phyloP scores from a whole-genome alignment of 2,113 vertebrate genomes.

The Acrocephalus arundinaceus region DNA sequence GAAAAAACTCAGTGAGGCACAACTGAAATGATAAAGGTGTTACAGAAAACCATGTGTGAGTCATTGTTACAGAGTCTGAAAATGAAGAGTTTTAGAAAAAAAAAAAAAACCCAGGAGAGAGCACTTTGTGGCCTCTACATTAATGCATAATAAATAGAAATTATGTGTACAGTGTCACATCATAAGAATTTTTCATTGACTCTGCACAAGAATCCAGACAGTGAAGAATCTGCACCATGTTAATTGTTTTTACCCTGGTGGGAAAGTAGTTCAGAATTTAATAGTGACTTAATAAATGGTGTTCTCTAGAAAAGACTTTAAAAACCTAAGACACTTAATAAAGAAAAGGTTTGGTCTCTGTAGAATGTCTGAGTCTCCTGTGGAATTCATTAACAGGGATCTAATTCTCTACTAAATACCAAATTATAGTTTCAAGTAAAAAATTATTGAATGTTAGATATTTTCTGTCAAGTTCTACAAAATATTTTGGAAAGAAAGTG shows the following conservation, averaged over 20 bases:
- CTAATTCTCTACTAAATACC: background rate
- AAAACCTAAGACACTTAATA: background rate
- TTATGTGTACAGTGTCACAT: background rate
- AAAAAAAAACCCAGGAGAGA: background rate
- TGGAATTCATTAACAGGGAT: background rate
- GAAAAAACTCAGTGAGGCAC: background rate
- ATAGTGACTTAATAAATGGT: background rate
- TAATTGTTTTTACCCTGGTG: background rate
- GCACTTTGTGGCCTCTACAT: background rate
- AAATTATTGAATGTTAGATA: background rate
- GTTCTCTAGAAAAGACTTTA: background rate
- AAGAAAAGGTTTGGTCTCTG: background rate
- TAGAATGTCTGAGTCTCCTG: background rate
- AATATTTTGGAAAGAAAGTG: background rate
- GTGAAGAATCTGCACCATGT: background rate
- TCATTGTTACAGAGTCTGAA: background rate
- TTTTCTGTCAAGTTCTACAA: background rate
- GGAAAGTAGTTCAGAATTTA: constrained; percentile 17
- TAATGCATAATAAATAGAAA: background rate
- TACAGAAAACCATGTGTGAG: background rate
- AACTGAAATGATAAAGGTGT: background rate
- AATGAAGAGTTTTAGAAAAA: background rate
- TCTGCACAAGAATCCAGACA: background rate
- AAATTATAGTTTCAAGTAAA: background rate
- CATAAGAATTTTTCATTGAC: background rate